Evolutionary conservation across 2,888 invertebrate genomes (phyloP).

Genomic region (Apamea sordens): DNA sequence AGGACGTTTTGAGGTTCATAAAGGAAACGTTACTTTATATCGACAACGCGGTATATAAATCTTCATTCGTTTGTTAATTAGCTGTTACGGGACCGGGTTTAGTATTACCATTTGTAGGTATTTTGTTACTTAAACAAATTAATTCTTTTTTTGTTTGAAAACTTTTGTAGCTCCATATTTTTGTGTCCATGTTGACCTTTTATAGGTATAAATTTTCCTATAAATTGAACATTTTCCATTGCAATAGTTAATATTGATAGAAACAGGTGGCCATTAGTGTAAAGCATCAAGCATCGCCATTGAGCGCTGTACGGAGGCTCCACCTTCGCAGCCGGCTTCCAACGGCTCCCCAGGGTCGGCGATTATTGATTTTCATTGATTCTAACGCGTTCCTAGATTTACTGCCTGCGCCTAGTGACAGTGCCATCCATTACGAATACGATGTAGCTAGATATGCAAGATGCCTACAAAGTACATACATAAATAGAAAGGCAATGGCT

Average conservation of each 20-base stretch:
- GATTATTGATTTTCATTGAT: slow-evolving; percentile 88
- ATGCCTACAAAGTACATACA: slow-evolving; percentile 4
- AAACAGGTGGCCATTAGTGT: slow-evolving; percentile 37
- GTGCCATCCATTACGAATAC: slow-evolving; percentile 68
- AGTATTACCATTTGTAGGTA: slow-evolving; percentile 70
- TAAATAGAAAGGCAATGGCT: slow-evolving; percentile 30
- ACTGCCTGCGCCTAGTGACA: slow-evolving; percentile 77
- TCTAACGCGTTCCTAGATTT: slow-evolving; percentile 87
- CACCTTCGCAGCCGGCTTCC: slow-evolving; percentile 72
- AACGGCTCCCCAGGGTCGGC: slow-evolving; percentile 83
- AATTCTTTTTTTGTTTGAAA: slow-evolving; percentile 20
- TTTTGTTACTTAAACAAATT: slow-evolving; percentile 59
- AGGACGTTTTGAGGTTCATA: slow-evolving; percentile 90
- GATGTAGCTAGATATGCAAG: slow-evolving; percentile 39
- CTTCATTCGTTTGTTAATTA: slow-evolving; percentile 89
- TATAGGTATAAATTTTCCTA: neutral
- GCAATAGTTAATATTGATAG: slow-evolving; percentile 17
- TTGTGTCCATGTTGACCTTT: neutral
- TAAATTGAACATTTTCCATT: neutral
- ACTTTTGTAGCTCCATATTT: neutral
- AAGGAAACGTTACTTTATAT: slow-evolving; percentile 90
- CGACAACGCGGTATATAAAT: slow-evolving; percentile 90
- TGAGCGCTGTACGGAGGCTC: slow-evolving; percentile 61
- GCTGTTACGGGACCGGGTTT: slow-evolving; percentile 77
- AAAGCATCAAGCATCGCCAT: slow-evolving; percentile 39